Evolutionary conservation across 1,140 invertebrate genomes (phyloP).

Genomic region (Cydia strobilella): DNA sequence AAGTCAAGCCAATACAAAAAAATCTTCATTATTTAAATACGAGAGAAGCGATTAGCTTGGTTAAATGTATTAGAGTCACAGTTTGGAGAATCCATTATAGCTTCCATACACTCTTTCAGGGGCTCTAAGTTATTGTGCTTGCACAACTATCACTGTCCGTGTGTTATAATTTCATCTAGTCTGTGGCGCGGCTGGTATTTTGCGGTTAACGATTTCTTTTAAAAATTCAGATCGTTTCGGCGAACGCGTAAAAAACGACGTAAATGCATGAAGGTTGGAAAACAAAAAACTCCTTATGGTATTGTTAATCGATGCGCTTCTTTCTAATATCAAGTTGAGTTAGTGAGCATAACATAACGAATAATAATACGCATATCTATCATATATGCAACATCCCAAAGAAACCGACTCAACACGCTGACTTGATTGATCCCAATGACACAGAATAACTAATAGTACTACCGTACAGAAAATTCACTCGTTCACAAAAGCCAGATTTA

Average conservation of each 20-base stretch:
- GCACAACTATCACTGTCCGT: slow-evolving; percentile 33
- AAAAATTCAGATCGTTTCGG: slow-evolving; percentile 33
- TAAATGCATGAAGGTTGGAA: slow-evolving; percentile 34
- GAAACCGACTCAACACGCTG: no score
- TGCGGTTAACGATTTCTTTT: slow-evolving; percentile 30
- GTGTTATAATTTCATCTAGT: slow-evolving; percentile 39
- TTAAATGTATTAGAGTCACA: slow-evolving; percentile 34
- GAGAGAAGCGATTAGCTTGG: slow-evolving; percentile 35
- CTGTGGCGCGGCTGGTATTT: slow-evolving; percentile 33
- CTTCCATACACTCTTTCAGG: slow-evolving; percentile 36
- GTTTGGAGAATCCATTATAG: slow-evolving; percentile 34
- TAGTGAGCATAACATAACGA: slow-evolving; percentile 61
- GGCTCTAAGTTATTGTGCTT: slow-evolving; percentile 36
- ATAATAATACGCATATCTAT: slow-evolving; percentile 57
- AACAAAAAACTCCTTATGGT: slow-evolving; percentile 55
- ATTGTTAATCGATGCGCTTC: slow-evolving; percentile 48
- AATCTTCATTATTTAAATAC: slow-evolving; percentile 35
- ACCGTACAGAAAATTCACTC: no score
- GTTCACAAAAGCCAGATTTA: no score
- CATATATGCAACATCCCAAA: no score
- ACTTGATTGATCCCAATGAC: no score
- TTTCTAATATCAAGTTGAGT: slow-evolving; percentile 56
- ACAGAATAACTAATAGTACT: no score
- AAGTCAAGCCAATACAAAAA: slow-evolving; percentile 36
- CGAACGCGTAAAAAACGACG: slow-evolving; percentile 32